phyloP scores from a whole-genome alignment of 2,113 vertebrate genomes.

The Phylloscopus whistleri region DNA sequence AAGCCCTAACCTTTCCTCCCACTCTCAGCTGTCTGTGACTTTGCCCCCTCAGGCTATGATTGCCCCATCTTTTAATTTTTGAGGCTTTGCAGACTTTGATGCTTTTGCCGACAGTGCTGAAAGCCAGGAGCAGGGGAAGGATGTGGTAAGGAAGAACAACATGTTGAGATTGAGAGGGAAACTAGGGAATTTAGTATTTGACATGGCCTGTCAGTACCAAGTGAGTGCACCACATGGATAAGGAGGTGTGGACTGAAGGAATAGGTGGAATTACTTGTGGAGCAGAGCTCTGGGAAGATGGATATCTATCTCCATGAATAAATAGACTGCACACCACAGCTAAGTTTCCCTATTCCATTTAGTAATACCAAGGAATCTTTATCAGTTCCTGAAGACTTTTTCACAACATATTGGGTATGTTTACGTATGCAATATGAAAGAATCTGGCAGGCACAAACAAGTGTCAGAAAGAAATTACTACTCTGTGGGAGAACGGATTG shows the following conservation, averaged over 20 bases:
- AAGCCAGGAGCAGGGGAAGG: not conserved
- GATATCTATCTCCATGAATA: not conserved
- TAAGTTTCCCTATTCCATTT: not conserved
- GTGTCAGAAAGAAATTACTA: not conserved
- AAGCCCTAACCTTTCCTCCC: not conserved
- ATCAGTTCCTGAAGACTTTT: not conserved
- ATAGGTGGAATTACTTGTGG: not conserved
- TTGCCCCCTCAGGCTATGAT: not conserved
- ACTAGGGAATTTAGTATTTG: not conserved
- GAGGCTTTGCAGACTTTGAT: constrained; percentile 1
- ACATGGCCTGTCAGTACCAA: not conserved
- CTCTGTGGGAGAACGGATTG: not conserved
- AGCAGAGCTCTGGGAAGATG: not conserved
- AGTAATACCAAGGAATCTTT: not conserved
- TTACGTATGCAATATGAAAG: not conserved
- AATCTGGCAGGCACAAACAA: not conserved
- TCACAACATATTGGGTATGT: not conserved
- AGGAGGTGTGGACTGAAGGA: not conserved
- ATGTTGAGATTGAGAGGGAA: not conserved
- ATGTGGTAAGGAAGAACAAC: not conserved
- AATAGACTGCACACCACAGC: not conserved
- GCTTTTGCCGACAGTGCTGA: not conserved
- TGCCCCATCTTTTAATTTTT: not conserved
- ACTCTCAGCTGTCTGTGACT: not conserved
- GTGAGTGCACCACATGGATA: not conserved